phyloP scores from a whole-genome alignment of 2,797 vertebrate species.

The Florisuga fusca region DNA sequence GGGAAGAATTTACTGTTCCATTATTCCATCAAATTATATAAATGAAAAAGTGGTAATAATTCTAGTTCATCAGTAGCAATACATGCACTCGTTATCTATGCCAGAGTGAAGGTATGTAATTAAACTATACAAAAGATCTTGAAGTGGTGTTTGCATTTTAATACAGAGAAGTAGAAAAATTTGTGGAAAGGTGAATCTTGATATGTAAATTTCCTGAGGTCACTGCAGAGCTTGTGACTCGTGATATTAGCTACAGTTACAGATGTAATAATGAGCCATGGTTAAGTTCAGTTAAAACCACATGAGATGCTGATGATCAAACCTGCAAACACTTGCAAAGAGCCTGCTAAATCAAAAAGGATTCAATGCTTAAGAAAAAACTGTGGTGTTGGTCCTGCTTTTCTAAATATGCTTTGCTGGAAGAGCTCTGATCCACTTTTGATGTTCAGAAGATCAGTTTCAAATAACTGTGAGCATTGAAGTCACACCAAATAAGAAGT shows the following conservation, averaged over 20 bases:
- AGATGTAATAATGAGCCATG: neutral
- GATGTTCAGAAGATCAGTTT: slow-evolving; percentile 7
- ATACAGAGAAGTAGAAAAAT: slow-evolving; percentile 43
- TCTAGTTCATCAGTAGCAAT: neutral
- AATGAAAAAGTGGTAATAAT: neutral
- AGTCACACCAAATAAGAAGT: slow-evolving; percentile 7
- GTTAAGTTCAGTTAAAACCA: neutral
- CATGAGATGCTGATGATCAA: neutral
- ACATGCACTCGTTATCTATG: slow-evolving; percentile 52
- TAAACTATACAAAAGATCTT: slow-evolving; percentile 56
- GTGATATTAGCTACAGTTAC: neutral
- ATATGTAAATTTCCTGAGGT: slow-evolving; percentile 36
- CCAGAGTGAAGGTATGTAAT: slow-evolving; percentile 57
- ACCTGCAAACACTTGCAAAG: neutral
- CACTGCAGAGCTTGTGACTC: neutral
- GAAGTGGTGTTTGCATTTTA: slow-evolving; percentile 48
- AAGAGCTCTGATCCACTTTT: neutral
- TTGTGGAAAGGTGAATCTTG: slow-evolving; percentile 41
- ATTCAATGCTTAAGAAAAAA: neutral
- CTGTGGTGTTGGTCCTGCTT: neutral
- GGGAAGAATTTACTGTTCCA: neutral
- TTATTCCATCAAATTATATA: neutral
- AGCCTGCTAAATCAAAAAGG: neutral
- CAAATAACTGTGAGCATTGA: neutral
- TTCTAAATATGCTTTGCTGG: neutral